These are phyloP conservation scores for Malurus splendens DNA, from an alignment of 2,797 vertebrate species.

Conservation along the genomic window DNA sequence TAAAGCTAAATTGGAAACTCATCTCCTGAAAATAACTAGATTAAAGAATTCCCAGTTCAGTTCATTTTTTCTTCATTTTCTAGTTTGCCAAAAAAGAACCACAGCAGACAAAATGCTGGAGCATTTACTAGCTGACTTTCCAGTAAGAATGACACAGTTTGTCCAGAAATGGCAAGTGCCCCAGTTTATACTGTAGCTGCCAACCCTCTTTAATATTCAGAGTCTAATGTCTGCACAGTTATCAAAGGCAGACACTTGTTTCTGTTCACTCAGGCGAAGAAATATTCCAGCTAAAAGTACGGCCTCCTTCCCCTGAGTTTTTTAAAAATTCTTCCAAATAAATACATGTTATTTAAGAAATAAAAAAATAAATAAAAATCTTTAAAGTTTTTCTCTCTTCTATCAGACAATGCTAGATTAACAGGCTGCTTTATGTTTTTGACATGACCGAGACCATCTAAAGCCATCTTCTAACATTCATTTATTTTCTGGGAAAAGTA, in stretches of 20 bases:
- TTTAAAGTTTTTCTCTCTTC: not conserved
- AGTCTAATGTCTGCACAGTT: slow-evolving; percentile 22
- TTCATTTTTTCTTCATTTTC: not conserved
- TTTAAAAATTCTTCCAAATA: slow-evolving; percentile 6
- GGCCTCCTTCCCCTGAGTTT: not conserved
- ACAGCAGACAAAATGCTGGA: not conserved
- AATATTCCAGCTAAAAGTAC: slow-evolving; percentile 13
- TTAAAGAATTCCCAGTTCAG: slow-evolving; percentile 12
- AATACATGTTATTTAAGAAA: not conserved
- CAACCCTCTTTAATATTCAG: slow-evolving; percentile 50
- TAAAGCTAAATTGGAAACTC: slow-evolving; percentile 35
- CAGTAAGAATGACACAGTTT: slow-evolving; percentile 19
- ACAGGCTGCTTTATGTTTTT: not conserved
- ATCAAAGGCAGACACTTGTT: slow-evolving; percentile 47
- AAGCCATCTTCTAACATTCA: not conserved
- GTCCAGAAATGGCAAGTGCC: slow-evolving; percentile 11
- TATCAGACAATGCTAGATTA: not conserved
- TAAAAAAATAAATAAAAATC: not conserved
- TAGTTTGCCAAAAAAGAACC: not conserved
- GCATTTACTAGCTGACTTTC: slow-evolving; percentile 25
- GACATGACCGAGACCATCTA: not conserved
- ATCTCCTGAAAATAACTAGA: not conserved
- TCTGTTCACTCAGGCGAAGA: not conserved
- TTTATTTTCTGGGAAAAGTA: not conserved
- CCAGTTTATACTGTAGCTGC: slow-evolving; percentile 6